A percentile compares a stretch with the other conserved stretches of the same genome.
phyloP scores from a whole-genome alignment of 2,113 vertebrate species.

The Eurystomus gularis region DNA sequence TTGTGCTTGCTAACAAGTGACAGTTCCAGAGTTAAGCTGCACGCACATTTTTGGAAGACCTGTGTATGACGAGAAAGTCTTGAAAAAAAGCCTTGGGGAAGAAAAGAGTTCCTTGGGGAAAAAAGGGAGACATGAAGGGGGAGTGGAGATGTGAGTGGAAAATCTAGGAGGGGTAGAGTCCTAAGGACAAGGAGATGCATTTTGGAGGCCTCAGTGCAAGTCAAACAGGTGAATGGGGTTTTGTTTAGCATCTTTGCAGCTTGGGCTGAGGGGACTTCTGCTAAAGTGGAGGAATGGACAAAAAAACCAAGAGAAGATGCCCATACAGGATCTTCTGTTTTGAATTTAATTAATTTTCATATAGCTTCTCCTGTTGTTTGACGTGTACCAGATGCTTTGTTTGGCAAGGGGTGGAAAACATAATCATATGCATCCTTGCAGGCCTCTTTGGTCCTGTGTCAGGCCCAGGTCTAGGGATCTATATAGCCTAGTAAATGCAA shows the following conservation, averaged over 20 bases:
- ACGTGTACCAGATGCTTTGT: not conserved
- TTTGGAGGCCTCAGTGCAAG: not conserved
- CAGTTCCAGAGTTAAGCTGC: not conserved
- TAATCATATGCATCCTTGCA: not conserved
- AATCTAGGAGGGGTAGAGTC: not conserved
- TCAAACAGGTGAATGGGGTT: not conserved
- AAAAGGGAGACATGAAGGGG: fast-evolving
- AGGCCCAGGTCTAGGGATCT: not conserved
- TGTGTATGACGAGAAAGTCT: not conserved
- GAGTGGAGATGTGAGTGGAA: not conserved
- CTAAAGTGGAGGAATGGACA: not conserved
- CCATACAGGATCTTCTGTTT: not conserved
- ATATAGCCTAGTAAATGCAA: not conserved
- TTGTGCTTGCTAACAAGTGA: not conserved
- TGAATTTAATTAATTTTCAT: not conserved
- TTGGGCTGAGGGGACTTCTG: not conserved
- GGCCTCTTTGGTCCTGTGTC: not conserved
- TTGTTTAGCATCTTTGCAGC: not conserved
- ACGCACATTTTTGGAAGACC: not conserved
- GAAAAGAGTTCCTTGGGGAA: no score
- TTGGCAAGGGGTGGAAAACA: not conserved
- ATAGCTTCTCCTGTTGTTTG: not conserved
- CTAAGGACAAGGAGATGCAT: not conserved
- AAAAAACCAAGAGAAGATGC: not conserved
- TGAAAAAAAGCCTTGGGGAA: not conserved